Evolutionary conservation across 2,797 vertebrate genomes (phyloP).

Genomic region (Etheostoma perlongum): DNA sequence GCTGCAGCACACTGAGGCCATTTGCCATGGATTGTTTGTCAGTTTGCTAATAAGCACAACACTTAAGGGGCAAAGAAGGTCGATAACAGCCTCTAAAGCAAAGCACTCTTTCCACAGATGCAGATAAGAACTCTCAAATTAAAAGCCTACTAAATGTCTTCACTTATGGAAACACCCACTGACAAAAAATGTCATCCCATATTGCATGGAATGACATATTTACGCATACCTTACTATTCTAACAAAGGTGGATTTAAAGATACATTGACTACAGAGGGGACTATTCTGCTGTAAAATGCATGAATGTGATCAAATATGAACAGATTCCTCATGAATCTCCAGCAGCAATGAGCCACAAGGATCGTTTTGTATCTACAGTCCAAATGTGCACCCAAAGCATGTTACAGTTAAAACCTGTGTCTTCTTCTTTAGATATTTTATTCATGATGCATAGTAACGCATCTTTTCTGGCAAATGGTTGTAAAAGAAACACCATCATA

Average conservation of each 20-base stretch:
- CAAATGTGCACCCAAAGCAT: conserved; percentile 27
- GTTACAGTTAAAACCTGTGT: conserved; percentile 11
- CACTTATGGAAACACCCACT: conserved; percentile 18
- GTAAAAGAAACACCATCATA: conserved; percentile 23
- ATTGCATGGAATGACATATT: conserved; percentile 2
- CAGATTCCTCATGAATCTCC: conserved; percentile 23
- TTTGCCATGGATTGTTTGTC: conserved; percentile 58
- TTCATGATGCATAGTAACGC: conserved; percentile 31
- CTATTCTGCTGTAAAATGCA: conserved; percentile 38
- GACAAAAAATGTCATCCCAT: conserved; percentile 4
- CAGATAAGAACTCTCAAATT: conserved; percentile 57
- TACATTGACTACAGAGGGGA: conserved; percentile 19
- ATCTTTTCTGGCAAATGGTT: conserved; percentile 19
- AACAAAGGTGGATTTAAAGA: conserved; percentile 18
- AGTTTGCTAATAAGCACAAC: conserved; percentile 61
- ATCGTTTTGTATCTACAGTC: conserved; percentile 22
- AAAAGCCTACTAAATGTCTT: conserved; percentile 40
- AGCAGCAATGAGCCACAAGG: conserved; percentile 13
- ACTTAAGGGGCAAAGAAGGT: conserved; percentile 57
- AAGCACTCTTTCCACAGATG: conserved; percentile 45
- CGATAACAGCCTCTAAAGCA: conserved; percentile 54
- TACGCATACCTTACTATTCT: background rate
- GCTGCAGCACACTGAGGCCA: conserved; percentile 24
- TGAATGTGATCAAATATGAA: conserved; percentile 54
- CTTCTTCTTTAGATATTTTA: conserved; percentile 5